Conservation (phyloP, 1,140 invertebrate species). For the Euwallacea similis region DNA sequence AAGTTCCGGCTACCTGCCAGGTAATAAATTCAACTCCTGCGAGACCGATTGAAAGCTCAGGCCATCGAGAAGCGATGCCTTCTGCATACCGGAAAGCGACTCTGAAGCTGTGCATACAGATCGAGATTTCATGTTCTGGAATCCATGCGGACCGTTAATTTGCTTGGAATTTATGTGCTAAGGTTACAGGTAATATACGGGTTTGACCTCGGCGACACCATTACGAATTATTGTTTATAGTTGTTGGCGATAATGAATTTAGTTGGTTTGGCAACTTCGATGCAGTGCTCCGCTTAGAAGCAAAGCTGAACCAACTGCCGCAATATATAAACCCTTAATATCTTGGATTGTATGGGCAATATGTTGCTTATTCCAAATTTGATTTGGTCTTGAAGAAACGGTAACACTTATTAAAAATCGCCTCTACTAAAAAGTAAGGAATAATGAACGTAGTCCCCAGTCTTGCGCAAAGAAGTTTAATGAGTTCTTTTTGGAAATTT, state of each 20-base stretch:
- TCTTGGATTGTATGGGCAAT: no score
- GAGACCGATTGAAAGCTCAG: constrained; percentile 45
- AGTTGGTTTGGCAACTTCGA: constrained; percentile 19
- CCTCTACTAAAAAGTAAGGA: no score
- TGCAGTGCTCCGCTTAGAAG: not conserved
- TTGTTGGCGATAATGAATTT: constrained; percentile 16
- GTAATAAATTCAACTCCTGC: constrained; percentile 43
- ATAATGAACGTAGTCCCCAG: no score
- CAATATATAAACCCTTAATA: no score
- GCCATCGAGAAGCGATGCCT: constrained; percentile 35
- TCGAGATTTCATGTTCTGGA: constrained; percentile 34
- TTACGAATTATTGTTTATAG: constrained; percentile 17
- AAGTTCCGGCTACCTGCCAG: constrained; percentile 36
- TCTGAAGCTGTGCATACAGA: constrained; percentile 33
- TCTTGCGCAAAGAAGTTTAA: no score
- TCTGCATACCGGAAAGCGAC: constrained; percentile 33
- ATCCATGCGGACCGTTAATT: constrained; percentile 34
- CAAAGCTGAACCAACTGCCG: no score
- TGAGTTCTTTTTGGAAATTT: no score
- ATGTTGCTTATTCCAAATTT: no score
- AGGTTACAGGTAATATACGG: constrained; percentile 31
- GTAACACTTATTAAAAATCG: no score
- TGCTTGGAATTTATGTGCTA: constrained; percentile 33
- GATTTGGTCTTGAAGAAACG: no score
- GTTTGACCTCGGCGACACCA: constrained; percentile 22